Conservation (phyloP, 2,888 invertebrate genomes). For the Smittia sp. region DNA sequence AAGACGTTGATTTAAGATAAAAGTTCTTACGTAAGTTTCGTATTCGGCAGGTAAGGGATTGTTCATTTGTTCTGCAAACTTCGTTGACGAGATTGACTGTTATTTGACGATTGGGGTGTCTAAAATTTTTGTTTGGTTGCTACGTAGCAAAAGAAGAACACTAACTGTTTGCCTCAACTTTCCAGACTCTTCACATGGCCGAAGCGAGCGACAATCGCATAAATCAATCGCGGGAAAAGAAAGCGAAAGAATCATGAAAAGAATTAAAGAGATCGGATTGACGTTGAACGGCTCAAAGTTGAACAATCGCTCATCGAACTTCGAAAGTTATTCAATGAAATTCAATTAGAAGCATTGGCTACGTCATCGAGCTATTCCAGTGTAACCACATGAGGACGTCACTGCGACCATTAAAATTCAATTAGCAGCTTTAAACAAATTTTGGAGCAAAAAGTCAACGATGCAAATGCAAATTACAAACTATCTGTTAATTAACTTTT, state of each 20-base stretch:
- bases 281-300: background rate
- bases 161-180: too few species aligned
- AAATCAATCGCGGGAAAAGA: background rate
- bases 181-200: background rate
- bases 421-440: background rate
- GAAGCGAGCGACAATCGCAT: background rate
- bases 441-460: background rate
- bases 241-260: background rate
- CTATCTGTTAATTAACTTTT: constrained; percentile 3
- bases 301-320: too few species aligned
- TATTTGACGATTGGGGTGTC: too few species aligned
- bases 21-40: background rate
- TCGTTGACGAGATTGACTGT: too few species aligned
- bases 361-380: too few species aligned
- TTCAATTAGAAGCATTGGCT: too few species aligned
- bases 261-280: background rate
- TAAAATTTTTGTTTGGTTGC: too few species aligned
- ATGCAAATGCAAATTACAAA: background rate
- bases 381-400: too few species aligned
- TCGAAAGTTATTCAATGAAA: too few species aligned
- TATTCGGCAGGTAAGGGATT: too few species aligned
- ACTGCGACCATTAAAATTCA: background rate
- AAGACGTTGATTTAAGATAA: background rate
- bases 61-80: too few species aligned
- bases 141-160: too few species aligned